These are phyloP conservation scores for Hololepta plana DNA, from an alignment of 2,888 invertebrate genomes.

Conservation along the genomic window DNA sequence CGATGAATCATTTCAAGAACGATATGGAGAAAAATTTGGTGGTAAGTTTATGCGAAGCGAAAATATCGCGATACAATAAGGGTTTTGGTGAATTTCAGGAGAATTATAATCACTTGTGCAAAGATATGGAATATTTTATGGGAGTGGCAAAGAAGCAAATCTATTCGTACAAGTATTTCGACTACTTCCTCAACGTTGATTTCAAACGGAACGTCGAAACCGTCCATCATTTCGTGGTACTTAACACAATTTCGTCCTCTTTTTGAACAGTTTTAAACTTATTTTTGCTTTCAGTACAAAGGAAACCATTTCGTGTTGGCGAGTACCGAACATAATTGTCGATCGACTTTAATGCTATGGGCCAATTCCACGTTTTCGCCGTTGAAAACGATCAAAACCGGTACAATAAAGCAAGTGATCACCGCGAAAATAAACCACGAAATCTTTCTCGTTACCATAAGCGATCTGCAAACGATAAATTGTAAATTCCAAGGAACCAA, in stretches of 20 bases:
- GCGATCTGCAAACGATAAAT: conserved; percentile 9
- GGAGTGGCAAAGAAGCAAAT: conserved; percentile 22
- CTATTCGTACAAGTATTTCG: conserved; percentile 31
- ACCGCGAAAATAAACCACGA: conserved; percentile 18
- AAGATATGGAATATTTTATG: conserved; percentile 17
- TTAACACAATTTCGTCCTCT: conserved; percentile 3
- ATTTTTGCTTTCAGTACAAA: conserved; percentile 13
- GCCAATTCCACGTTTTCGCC: conserved; percentile 16
- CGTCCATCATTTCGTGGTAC: conserved; percentile 20
- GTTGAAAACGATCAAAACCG: conserved; percentile 24
- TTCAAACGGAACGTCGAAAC: conserved; percentile 16
- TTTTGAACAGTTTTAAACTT: conserved; percentile 4
- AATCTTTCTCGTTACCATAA: conserved; percentile 24
- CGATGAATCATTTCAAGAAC: too few relatives aligned
- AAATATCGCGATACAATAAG: background rate
- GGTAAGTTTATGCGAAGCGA: conserved; percentile 12
- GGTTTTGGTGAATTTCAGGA: conserved; percentile 15
- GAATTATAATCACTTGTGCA: conserved; percentile 20
- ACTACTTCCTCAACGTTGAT: conserved; percentile 21
- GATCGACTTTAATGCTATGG: conserved; percentile 28
- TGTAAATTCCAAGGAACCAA: conserved; percentile 23
- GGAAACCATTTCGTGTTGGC: conserved; percentile 23
- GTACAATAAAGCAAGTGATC: conserved; percentile 28
- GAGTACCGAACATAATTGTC: conserved; percentile 25
- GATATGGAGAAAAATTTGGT: conserved; percentile 15